Evolutionary conservation across 35 echinoderm and acorn worm genomes (phyloP).

Genomic region (Ophiothrix spiculata): DNA sequence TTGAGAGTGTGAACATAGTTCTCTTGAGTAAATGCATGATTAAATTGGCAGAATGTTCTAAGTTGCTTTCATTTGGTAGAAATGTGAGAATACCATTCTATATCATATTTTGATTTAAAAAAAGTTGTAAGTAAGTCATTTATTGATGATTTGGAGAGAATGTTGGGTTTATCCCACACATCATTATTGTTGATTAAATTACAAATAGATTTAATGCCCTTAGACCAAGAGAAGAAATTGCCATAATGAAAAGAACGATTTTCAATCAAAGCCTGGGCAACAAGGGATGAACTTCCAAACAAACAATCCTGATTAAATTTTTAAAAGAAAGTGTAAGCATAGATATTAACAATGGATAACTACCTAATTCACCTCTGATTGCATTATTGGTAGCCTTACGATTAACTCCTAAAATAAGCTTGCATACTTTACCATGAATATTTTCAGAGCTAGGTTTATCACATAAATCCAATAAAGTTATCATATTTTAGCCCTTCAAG

Average conservation of each 20-base stretch:
- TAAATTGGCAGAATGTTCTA: background rate
- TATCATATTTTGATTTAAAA: background rate
- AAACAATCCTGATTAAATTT: background rate
- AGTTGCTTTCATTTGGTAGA: background rate
- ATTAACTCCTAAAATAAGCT: too few species aligned
- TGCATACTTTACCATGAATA: too few species aligned
- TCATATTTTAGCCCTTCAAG: background rate
- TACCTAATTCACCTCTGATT: background rate
- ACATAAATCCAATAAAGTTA: slow-evolving; percentile 3
- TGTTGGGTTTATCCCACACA: background rate
- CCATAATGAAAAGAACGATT: background rate
- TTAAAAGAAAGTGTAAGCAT: slow-evolving; percentile 7
- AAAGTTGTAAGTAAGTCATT: background rate
- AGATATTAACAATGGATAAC: background rate
- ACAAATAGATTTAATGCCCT: slow-evolving; percentile 1
- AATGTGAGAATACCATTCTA: background rate
- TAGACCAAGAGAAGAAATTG: background rate
- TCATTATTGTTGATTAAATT: background rate
- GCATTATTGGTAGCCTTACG: too few species aligned
- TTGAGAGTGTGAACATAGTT: background rate
- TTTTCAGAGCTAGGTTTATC: background rate
- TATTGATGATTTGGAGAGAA: background rate
- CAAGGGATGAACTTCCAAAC: background rate
- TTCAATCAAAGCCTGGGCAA: background rate
- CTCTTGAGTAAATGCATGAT: background rate